These are phyloP conservation scores for Clupea harengus DNA, from an alignment of 2,113 vertebrate genomes.

Conservation along the genomic window DNA sequence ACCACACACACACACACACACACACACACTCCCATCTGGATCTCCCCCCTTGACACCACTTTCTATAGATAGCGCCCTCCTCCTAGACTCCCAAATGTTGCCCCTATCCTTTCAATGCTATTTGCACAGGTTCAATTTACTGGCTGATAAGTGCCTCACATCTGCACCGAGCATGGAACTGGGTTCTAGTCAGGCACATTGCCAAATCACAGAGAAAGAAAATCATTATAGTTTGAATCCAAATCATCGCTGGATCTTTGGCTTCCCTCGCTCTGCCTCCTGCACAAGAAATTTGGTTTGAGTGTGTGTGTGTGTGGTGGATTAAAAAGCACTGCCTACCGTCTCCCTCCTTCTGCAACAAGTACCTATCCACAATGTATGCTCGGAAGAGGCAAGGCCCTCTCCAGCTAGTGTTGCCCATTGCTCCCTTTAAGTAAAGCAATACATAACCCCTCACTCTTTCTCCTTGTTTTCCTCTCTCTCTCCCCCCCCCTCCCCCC, in stretches of 20 bases:
- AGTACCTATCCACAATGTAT: conserved; percentile 55
- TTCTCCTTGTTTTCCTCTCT: background rate
- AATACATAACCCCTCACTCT: conserved; percentile 50
- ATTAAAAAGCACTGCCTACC: conserved; percentile 63
- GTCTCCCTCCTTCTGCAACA: conserved; percentile 44
- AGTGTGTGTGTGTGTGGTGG: conserved; percentile 49
- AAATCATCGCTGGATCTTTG: background rate
- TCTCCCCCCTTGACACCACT: background rate
- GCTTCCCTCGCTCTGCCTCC: background rate
- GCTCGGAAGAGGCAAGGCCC: conserved; percentile 46
- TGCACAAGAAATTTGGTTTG: background rate
- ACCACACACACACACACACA: conserved; percentile 1
- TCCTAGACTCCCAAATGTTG: background rate
- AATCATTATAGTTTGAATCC: conserved; percentile 12
- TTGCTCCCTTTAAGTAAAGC: conserved; percentile 56
- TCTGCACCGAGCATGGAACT: background rate
- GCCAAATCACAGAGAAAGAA: conserved; percentile 11
- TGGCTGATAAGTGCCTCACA: background rate
- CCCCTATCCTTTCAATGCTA: background rate
- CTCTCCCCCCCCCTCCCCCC: conserved; percentile 14
- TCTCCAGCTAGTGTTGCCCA: conserved; percentile 51
- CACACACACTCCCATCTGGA: background rate
- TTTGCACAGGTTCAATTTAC: background rate
- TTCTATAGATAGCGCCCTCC: background rate
- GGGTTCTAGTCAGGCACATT: background rate